A percentile compares a stretch with the other conserved stretches of the same genome.
Evolutionary conservation across 2,113 vertebrate genomes (phyloP).

Genomic region (Periophthalmodon schlosseri): DNA sequence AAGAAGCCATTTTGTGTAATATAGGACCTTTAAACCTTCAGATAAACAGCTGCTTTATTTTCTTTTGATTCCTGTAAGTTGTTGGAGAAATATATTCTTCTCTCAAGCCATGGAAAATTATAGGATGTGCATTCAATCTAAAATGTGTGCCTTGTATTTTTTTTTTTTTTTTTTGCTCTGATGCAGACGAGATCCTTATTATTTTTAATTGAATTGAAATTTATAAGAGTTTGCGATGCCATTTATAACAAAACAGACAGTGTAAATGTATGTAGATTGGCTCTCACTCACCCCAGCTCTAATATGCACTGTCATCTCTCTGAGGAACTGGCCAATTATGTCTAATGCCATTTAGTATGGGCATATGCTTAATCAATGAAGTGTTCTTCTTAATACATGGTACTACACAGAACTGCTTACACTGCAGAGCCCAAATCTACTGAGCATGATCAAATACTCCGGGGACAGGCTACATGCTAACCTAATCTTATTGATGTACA

Average conservation of each 20-base stretch:
- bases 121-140: too few species aligned
- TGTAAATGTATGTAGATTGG: neutral
- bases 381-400: slow-evolving; percentile 10
- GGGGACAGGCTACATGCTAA: slow-evolving; percentile 23
- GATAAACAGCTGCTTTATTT: too few species aligned
- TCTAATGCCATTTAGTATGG: slow-evolving; percentile 14
- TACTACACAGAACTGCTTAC: slow-evolving; percentile 21
- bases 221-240: neutral
- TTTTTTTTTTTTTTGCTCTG: too few species aligned
- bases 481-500: slow-evolving; percentile 33
- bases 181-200: too few species aligned
- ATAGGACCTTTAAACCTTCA: too few species aligned
- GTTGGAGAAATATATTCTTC: neutral
- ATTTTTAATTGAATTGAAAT: neutral
- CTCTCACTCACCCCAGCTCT: neutral
- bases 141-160: too few species aligned
- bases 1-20: too few species aligned
- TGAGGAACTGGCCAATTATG: slow-evolving; percentile 6
- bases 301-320: neutral
- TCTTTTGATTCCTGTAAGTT: neutral
- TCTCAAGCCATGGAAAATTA: neutral
- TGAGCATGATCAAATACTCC: slow-evolving; percentile 8
- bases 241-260: neutral
- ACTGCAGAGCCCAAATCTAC: slow-evolving; percentile 22
- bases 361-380: slow-evolving; percentile 26